These are phyloP conservation scores for Otocyon megalotis DNA, from an alignment of 2,113 vertebrate genomes.

Conservation along the genomic window DNA sequence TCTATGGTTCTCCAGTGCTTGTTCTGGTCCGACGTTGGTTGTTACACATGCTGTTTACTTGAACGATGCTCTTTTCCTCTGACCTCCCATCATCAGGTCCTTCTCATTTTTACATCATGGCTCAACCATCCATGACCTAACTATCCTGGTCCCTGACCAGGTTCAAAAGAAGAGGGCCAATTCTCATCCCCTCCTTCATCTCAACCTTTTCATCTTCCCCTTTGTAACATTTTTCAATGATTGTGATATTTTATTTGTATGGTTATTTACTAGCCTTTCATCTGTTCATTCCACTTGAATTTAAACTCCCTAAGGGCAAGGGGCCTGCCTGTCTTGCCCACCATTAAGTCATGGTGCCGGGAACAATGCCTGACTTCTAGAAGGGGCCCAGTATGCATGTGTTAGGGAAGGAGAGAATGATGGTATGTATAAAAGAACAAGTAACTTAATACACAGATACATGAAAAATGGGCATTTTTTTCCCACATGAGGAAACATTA, in stretches of 20 bases:
- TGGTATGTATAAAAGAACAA: background rate
- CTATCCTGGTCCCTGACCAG: too few species aligned
- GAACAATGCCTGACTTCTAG: background rate
- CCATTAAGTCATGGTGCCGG: too few species aligned
- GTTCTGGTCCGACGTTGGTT: background rate
- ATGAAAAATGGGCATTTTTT: background rate
- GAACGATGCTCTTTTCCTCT: background rate
- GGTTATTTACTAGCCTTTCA: background rate
- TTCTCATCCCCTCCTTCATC: background rate
- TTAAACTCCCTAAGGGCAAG: background rate
- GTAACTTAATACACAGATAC: background rate
- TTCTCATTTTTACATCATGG: background rate
- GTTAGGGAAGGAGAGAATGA: background rate
- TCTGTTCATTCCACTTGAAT: background rate
- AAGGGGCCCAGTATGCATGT: background rate
- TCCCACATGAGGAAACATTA: background rate
- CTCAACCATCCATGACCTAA: background rate
- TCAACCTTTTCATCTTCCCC: background rate
- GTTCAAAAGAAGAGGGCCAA: background rate
- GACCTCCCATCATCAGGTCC: background rate
- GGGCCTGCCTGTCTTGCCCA: background rate
- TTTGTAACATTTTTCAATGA: background rate
- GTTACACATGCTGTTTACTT: accelerated
- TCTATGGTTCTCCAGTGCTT: background rate
- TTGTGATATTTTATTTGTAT: background rate